These are phyloP conservation scores for Cenopis cana DNA, from an alignment of 2,888 invertebrate genomes.

Conservation along the genomic window DNA sequence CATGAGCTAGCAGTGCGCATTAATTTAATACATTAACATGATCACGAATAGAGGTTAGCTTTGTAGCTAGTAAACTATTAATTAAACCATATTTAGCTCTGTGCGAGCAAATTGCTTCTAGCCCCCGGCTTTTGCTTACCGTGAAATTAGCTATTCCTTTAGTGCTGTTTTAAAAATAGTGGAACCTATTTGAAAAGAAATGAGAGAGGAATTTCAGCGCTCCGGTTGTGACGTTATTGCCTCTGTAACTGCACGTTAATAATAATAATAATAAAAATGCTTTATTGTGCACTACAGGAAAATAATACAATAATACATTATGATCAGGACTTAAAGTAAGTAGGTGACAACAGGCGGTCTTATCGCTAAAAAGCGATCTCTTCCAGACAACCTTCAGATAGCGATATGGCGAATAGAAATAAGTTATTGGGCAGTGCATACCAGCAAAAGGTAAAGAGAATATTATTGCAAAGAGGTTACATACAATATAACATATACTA, in stretches of 20 bases:
- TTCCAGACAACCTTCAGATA: no score
- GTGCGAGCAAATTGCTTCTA: constrained; percentile 33
- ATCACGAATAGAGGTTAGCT: constrained; percentile 39
- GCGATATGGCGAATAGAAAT: no score
- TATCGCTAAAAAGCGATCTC: no score
- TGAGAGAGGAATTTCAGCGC: constrained; percentile 31
- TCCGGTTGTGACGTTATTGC: constrained; percentile 22
- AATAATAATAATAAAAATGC: no score
- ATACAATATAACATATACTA: no score
- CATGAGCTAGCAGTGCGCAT: constrained; percentile 34
- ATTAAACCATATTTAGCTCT: constrained; percentile 42
- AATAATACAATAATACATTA: no score
- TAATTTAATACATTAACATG: constrained; percentile 41
- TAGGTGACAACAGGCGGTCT: no score
- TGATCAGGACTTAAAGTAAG: no score
- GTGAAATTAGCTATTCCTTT: constrained; percentile 30
- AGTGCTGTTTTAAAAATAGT: constrained; percentile 31
- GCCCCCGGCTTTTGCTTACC: constrained; percentile 21
- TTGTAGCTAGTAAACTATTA: constrained; percentile 36
- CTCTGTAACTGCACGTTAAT: constrained; percentile 25
- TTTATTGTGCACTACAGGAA: no score
- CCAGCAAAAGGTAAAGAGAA: no score
- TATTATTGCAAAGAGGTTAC: no score
- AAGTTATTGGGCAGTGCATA: no score
- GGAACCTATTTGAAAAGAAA: constrained; percentile 26